A percentile compares a stretch with the other conserved stretches of the same genome.
These are phyloP conservation scores for Ectemnius cavifrons DNA, from an alignment of 2,888 invertebrate genomes.

Conservation along the genomic window DNA sequence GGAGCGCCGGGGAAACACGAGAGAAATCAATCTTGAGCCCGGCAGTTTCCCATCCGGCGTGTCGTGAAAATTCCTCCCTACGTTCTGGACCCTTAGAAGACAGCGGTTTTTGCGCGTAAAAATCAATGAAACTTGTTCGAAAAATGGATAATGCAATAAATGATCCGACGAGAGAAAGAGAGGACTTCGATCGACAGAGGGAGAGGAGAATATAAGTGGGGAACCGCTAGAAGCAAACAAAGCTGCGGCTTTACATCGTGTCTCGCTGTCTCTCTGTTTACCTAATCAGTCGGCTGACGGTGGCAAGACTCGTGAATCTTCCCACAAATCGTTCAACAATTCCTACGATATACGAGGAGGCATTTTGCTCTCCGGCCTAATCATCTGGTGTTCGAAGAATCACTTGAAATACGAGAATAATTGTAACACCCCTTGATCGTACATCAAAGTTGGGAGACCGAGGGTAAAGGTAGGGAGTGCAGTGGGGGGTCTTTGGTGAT, in stretches of 20 bases:
- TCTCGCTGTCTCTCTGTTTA: constrained; percentile 34
- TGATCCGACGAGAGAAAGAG: constrained; percentile 11
- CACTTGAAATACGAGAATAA: too few relatives aligned
- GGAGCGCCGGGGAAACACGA: constrained; percentile 13
- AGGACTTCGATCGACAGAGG: background rate
- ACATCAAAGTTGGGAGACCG: background rate
- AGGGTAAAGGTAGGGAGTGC: background rate
- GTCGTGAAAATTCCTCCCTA: constrained; percentile 42
- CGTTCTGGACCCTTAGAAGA: constrained; percentile 54
- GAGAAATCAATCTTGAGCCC: constrained; percentile 28
- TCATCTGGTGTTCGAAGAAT: too few relatives aligned
- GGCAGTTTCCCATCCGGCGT: constrained; percentile 21
- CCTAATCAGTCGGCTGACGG: constrained; percentile 16
- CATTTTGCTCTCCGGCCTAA: too few relatives aligned
- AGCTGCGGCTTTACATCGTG: constrained; percentile 29
- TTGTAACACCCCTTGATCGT: too few relatives aligned
- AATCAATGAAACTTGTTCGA: constrained; percentile 16
- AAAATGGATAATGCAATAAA: constrained; percentile 2
- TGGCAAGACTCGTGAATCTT: constrained; percentile 20
- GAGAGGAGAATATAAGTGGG: constrained; percentile 4
- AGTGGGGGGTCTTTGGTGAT: background rate
- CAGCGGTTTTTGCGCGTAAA: constrained; percentile 14
- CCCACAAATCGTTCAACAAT: constrained; percentile 6
- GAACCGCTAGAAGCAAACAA: constrained; percentile 25
- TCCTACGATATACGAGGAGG: background rate